Evolutionary conservation across 1,140 invertebrate genomes (phyloP).

Genomic region (Planococcus citri): DNA sequence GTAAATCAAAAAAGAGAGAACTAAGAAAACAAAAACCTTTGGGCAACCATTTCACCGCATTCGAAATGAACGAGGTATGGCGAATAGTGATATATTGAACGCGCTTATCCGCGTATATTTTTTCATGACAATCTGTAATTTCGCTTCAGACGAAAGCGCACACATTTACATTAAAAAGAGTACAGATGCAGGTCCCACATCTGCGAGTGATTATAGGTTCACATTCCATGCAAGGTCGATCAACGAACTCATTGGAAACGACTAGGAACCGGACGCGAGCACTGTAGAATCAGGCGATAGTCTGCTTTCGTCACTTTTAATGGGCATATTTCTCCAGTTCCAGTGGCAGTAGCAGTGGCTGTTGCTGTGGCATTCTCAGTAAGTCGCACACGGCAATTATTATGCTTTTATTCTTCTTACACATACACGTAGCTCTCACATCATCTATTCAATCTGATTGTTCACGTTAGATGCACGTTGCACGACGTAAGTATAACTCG

Average conservation of each 20-base stretch:
- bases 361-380: constrained; percentile 10
- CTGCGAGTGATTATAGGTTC: background rate
- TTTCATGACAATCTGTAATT: background rate
- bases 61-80: no score
- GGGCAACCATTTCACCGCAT: no score
- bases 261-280: constrained; percentile 10
- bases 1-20: no score
- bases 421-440: constrained; percentile 5
- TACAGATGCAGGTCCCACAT: constrained; percentile 1
- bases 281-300: background rate
- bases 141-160: background rate
- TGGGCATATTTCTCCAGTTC: background rate
- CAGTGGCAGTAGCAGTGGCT: no score
- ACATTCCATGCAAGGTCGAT: constrained; percentile 19
- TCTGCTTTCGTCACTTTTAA: constrained; percentile 17
- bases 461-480: no score
- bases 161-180: constrained; percentile 8
- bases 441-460: background rate
- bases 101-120: no score
- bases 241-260: constrained; percentile 16
- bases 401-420: no score
- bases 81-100: no score
- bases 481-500: no score
- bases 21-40: no score
- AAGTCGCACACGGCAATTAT: background rate